Evolutionary conservation across 2,113 vertebrate genomes (phyloP).

Genomic region (Tychaedon coryphoeus): DNA sequence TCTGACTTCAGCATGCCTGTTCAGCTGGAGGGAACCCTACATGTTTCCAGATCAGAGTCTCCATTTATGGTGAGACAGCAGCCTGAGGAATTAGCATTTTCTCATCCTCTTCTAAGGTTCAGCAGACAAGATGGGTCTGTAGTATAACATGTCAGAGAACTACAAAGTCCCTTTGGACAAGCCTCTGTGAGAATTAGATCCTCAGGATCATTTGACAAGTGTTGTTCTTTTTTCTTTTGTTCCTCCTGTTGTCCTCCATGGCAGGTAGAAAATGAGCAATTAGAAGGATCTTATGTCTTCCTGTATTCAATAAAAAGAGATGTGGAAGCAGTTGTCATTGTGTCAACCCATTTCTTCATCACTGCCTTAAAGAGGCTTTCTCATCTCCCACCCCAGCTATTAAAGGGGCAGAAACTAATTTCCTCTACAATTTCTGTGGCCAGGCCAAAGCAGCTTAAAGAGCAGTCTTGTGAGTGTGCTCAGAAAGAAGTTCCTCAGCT

Average conservation of each 20-base stretch:
- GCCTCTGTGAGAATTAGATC: constrained; percentile 35
- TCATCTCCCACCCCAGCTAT: not conserved
- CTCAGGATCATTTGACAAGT: constrained; percentile 57
- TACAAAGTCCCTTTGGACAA: constrained; percentile 16
- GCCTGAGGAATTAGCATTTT: not conserved
- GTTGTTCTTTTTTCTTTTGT: constrained; percentile 49
- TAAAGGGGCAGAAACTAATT: constrained; percentile 27
- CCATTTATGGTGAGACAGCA: not conserved
- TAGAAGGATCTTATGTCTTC: constrained; percentile 63
- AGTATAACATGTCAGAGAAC: constrained; percentile 40
- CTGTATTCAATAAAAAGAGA: constrained; percentile 49
- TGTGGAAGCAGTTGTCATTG: constrained; percentile 57
- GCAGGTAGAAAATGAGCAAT: constrained; percentile 69
- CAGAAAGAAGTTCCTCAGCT: constrained; percentile 7
- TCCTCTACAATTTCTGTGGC: not conserved
- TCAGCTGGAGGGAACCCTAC: not conserved
- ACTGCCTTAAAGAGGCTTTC: constrained; percentile 26
- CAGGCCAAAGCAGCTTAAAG: not conserved
- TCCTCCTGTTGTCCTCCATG: constrained; percentile 50
- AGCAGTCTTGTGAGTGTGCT: not conserved
- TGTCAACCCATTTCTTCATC: constrained; percentile 63
- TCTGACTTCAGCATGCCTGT: not conserved
- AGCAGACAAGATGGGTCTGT: constrained; percentile 8
- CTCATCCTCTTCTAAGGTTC: not conserved
- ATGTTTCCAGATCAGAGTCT: not conserved